These are phyloP conservation scores for Drepana falcataria DNA, from an alignment of 2,888 invertebrate genomes.

Conservation along the genomic window DNA sequence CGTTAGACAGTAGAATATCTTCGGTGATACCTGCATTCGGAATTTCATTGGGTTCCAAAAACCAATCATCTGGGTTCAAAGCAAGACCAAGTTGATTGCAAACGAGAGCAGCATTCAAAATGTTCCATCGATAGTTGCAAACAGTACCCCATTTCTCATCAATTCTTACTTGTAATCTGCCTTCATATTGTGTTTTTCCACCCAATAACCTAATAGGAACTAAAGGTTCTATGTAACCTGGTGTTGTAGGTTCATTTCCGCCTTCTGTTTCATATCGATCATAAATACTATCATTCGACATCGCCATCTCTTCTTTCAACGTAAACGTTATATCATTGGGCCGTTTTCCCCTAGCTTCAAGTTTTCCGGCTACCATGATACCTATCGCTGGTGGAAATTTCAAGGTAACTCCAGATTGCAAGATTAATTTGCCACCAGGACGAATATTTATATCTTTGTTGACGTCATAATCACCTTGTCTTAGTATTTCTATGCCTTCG, in stretches of 20 bases:
- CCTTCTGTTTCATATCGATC: conserved; percentile 67
- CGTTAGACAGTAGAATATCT: conserved; percentile 89
- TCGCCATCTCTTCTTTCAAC: conserved; percentile 85
- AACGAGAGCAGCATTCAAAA: conserved; percentile 92
- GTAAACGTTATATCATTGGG: conserved; percentile 90
- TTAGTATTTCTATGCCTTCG: conserved; percentile 90
- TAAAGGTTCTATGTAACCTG: conserved; percentile 79
- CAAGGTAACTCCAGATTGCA: conserved; percentile 93
- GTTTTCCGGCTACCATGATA: conserved; percentile 96
- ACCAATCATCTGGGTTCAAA: conserved; percentile 95
- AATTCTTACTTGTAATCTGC: conserved; percentile 90
- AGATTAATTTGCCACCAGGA: conserved; percentile 93
- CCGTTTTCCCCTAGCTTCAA: conserved; percentile 88
- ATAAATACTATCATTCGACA: conserved; percentile 80
- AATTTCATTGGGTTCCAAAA: conserved; percentile 88
- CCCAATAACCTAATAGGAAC: conserved; percentile 89
- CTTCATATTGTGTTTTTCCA: conserved; percentile 89
- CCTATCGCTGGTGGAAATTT: conserved; percentile 95
- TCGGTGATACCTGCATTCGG: conserved; percentile 87
- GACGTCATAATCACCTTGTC: conserved; percentile 93
- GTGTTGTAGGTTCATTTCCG: conserved; percentile 80
- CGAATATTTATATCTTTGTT: conserved; percentile 95
- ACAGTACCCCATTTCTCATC: conserved; percentile 97
- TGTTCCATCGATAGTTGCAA: conserved; percentile 97
- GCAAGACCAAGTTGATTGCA: conserved; percentile 97